Evolutionary conservation across 1,140 invertebrate species (phyloP), one percentile per base, ranked within the genome.

Genomic region (Temnothorax longispinosus): DNA sequence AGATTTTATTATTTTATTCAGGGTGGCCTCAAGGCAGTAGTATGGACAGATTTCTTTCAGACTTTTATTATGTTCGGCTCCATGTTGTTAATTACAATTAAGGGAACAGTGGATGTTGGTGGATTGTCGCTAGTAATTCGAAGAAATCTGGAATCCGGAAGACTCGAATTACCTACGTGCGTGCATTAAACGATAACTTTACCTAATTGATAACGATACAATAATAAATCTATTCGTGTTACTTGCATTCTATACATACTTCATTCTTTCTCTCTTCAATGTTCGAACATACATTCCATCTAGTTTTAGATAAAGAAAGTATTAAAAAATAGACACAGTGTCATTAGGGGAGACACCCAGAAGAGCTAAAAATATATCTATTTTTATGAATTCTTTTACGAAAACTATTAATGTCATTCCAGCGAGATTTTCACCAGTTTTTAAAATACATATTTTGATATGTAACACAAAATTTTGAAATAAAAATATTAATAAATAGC

Each of bases 41-140:
- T 99, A 18, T 98, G 98, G 98, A 99, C 98, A 0, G 98, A 99
- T 94, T 97, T 98, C 2, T 97, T 99, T 85, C 98, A 99, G 95
- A 97, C 97, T 0, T 92, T 98, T 8, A 96, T 99, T 0, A 99
- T 99, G 97, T 97, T 98, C 64, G 97, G 96, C 0, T 97, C 98
- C 5, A 97, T 99, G 96, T 90, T 99, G 0, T 94, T 98, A 71
- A 97, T 99, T 7, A 94, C 97, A 0, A 94, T 98, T 7, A 98
- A 98, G 94, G 98, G 98, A 4, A 97, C 97, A 0, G 87, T 96
- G 0, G 97, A 98, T 71, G 95, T 98, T 8, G 98, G 98, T 2
- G 98, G 98, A 15, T 94, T 98, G 2, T 92, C 94, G 0, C 95
- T 96, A 10, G 97, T 99, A 0, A 96, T 97, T 92, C 93, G 96